Percentiles rank a stretch among this genome's conserved stretches.
phyloP scores from a whole-genome alignment of 2,797 vertebrate genomes.

The Hemitrygon akajei region DNA sequence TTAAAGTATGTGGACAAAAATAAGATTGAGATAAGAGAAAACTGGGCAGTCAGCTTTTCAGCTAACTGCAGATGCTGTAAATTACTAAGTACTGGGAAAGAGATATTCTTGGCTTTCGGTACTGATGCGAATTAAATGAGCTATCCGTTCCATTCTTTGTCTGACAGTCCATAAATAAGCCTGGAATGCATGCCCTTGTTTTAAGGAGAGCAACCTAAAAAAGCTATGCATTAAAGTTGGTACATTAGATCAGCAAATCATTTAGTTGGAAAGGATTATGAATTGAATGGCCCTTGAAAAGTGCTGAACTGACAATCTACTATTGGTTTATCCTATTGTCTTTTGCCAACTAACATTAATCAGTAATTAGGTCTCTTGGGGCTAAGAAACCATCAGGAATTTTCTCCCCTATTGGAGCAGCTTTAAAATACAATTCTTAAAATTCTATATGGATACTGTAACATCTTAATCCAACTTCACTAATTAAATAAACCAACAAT shows the following conservation, averaged over 20 bases:
- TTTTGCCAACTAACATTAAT: constrained; percentile 10
- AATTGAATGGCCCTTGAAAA: constrained; percentile 17
- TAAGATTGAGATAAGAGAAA: constrained; percentile 19
- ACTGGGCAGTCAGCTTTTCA: constrained; percentile 25
- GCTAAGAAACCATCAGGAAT: constrained; percentile 2
- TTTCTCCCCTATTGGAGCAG: not conserved
- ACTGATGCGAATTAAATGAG: constrained; percentile 34
- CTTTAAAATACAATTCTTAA: not conserved
- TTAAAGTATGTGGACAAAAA: not conserved
- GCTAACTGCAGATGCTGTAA: constrained; percentile 30
- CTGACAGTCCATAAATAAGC: constrained; percentile 31
- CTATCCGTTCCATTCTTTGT: not conserved
- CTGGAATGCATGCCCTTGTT: constrained; percentile 25
- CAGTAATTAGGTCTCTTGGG: constrained; percentile 3
- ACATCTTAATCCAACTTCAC: not conserved
- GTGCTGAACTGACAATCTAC: constrained; percentile 25
- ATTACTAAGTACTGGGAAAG: not conserved
- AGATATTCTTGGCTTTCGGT: constrained; percentile 31
- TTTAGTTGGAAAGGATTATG: constrained; percentile 24
- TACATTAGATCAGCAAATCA: constrained; percentile 24
- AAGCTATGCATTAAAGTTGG: constrained; percentile 19
- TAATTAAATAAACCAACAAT: not conserved
- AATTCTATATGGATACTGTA: not conserved
- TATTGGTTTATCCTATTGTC: not conserved
- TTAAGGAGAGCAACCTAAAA: constrained; percentile 1